A percentile compares a stretch with the other conserved stretches of the same genome.
These are phyloP conservation scores for Harpagus bidentatus DNA, from an alignment of 2,113 vertebrate species.

Conservation along the genomic window DNA sequence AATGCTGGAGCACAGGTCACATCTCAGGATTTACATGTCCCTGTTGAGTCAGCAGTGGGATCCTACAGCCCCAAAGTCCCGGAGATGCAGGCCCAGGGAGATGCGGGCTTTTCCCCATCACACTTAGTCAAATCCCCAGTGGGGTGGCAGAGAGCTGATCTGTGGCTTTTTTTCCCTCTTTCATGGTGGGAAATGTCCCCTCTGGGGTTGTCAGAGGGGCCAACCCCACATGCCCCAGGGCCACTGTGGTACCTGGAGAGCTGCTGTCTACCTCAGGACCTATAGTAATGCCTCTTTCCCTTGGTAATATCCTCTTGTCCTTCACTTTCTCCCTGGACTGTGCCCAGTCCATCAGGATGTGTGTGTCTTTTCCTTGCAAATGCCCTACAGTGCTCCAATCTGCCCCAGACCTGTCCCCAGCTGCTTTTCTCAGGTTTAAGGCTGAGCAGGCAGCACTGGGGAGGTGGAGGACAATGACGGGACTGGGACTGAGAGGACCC, in stretches of 20 bases:
- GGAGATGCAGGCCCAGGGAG: no score
- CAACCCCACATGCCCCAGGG: not conserved
- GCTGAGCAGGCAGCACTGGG: not conserved
- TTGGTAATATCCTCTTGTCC: not conserved
- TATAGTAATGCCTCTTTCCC: not conserved
- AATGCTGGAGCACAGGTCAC: not conserved
- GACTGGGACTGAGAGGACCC: not conserved
- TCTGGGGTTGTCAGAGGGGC: not conserved
- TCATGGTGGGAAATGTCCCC: not conserved
- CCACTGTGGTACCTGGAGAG: not conserved
- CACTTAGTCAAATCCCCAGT: not conserved
- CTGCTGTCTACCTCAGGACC: not conserved
- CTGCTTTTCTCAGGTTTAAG: not conserved
- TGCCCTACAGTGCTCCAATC: not conserved
- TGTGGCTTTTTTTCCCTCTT: not conserved
- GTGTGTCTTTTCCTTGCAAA: not conserved
- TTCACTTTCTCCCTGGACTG: not conserved
- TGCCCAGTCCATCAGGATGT: not conserved
- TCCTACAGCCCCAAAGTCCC: not conserved
- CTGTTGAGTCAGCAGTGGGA: not conserved
- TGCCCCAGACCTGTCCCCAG: not conserved
- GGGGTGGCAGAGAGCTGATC: not conserved
- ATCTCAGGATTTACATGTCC: not conserved
- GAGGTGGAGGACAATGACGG: not conserved
- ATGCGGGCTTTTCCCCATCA: accelerated